Evolutionary conservation across 2,113 vertebrate species (phyloP), one percentile per base, ranked within the genome.

Genomic region (Tachysurus fulvidraco): DNA sequence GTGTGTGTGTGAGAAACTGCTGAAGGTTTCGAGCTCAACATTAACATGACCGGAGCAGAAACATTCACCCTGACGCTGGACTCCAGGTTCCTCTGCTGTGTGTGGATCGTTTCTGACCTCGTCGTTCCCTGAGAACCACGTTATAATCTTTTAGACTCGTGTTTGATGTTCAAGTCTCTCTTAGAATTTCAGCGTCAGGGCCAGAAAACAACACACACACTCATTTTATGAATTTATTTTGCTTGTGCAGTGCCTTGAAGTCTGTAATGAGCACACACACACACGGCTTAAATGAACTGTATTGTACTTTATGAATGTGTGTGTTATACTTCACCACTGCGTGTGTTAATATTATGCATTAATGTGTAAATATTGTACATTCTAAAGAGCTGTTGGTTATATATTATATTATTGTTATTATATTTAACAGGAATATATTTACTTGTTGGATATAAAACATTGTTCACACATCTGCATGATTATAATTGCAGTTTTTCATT

Each of bases 331-430:
- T 54, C 73, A 36, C 69, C 82, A 81, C 78, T 78, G 81, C n/a
- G 80, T 83, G 71, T 52, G 79, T 80, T 77, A 83, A 60, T 28
- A 59, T 86, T 81, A 80, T 90, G 85, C 91, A 90, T 89, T 88
- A 81, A 54, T 57, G 59, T 92, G 90, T 91, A 90, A 78, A 92
- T 92, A 92, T 11, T 89, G 90, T 90, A 91, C 81, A 81, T 82
- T 85, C 88, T 65, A 83, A 62, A 89, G 59, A 88, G 52, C 57
- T 83, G 82, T 57, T 65, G 79, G 83, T 50, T 14, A 84, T 84
- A 73, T 64, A 85, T 69, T 57, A 69, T 81, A 71, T 84, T 36
- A 77, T 69, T n/a, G n/a, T n/a, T n/a, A 73, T 82, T 78, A 89
- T 80, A 77, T 91, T 87, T 83, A 86, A 80, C 80, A 76, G 46